Evolutionary conservation across 1,140 invertebrate genomes (phyloP).

Genomic region (Varroa destructor): DNA sequence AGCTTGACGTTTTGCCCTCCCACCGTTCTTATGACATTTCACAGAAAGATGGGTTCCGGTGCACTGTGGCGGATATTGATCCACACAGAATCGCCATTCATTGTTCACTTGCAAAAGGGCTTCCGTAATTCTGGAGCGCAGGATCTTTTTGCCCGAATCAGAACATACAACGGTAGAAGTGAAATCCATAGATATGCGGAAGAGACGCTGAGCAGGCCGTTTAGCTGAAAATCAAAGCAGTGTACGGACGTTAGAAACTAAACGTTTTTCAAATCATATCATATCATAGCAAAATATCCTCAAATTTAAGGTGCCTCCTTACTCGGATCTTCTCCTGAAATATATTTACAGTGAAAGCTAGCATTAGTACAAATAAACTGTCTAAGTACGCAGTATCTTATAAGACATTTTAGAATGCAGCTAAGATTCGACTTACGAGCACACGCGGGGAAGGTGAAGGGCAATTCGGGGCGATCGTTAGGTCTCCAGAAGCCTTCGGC

Average conservation of each 20-base stretch:
- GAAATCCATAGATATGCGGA: conserved; percentile 82
- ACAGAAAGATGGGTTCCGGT: conserved; percentile 75
- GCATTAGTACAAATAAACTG: too few relatives aligned
- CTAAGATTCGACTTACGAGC: conserved; percentile 50
- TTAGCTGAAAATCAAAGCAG: conserved; percentile 47
- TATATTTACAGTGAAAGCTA: too few relatives aligned
- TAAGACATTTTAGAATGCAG: too few relatives aligned
- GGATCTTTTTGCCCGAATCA: conserved; percentile 76
- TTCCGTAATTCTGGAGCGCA: conserved; percentile 68
- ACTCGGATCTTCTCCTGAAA: too few relatives aligned
- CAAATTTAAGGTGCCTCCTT: too few relatives aligned
- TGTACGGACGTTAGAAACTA: not conserved
- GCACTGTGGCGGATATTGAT: conserved; percentile 50
- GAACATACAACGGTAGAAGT: conserved; percentile 82
- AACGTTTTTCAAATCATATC: not conserved
- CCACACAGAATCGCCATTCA: conserved; percentile 85
- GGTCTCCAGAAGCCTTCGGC: conserved; percentile 92
- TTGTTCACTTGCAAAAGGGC: conserved; percentile 75
- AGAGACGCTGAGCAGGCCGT: conserved; percentile 72
- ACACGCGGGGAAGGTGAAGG: conserved; percentile 75
- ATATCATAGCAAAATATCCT: not conserved
- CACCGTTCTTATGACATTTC: conserved; percentile 54
- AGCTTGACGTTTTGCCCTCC: conserved; percentile 46
- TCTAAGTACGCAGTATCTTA: too few relatives aligned
- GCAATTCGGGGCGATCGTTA: conserved; percentile 58